Evolutionary conservation across 2,797 vertebrate species (phyloP), one percentile per base, ranked within the genome.

Genomic region (Euphonia xanthogaster): DNA sequence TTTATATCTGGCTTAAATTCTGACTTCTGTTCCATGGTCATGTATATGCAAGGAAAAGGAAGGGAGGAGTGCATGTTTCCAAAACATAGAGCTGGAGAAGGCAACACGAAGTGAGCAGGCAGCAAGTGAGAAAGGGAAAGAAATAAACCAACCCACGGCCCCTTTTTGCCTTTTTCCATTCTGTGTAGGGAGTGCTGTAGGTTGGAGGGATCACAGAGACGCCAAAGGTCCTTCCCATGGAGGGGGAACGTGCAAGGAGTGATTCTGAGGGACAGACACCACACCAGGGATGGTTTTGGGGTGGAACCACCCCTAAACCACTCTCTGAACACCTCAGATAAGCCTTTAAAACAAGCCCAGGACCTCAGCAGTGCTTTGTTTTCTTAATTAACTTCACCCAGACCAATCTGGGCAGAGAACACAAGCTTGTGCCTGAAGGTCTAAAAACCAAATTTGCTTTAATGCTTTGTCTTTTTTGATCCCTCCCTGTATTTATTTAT

Each of bases 91-190:
- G 7, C 8, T 61, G 42, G 65, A 44, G 55, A 84, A 42, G 20
- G 28, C 10, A 44, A 21, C 19, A 21, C 7, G 27, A 24, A 58
- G 25, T 13, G n/a, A 68, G 20, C 37, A 57, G 12, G 28, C 37
- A 78, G 19, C 28, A 72, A 33, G 14, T 17, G 30, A 15, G 42
- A 63, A 86, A 80, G 12, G 22, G 40, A 22, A 45, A 89, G 23
- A 54, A 68, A 37, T 4, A 37, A 67, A 16, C 14, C n/a, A 74
- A 66, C 23, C 0, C 3, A 1, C 0, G 0, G 10, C 4, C 3
- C 19, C 9, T 80, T 75, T 77, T 16, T 68, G 47, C 22, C 2
- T 13, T 65, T 35, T 54, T 39, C 42, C 44, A 16, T 11, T 18
- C 20, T n/a, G 0, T 33, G 23, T 10, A 6, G 14, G 11, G 33